Evolutionary conservation across 2,888 invertebrate species (phyloP), one percentile per base, ranked within the genome.

Genomic region (Drosophila helvetica): DNA sequence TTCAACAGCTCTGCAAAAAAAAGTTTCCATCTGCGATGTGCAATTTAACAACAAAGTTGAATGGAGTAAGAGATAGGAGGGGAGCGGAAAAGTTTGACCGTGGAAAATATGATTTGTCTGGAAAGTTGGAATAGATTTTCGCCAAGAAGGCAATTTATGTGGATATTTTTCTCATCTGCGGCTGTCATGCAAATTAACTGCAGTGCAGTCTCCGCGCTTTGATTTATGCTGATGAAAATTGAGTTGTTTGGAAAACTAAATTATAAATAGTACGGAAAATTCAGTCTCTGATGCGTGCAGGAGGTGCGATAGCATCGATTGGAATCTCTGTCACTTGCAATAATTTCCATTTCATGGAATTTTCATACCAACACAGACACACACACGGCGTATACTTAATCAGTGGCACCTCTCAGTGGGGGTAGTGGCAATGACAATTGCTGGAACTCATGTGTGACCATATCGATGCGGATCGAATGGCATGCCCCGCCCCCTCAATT

Each of bases 401-500:
- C 54, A 62, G 30, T 9, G 45, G 42, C 60, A 60, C 48, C 55
- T 54, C 50, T 9, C 12, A 27, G 8, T 25, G 33, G 33, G 15
- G 18, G n/a, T n/a, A n/a, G n/a, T n/a, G 10, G 52, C 3, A 33
- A 18, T 46, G 45, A 15, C 55, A 46, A 55, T 55, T 56, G 46
- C 19, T 22, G 30, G 30, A 15, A n/a, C 56, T 15, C 50, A 43
- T 43, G 50, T 50, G 56, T 56, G 48, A 19, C 17, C 19, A 30
- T 43, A 46, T 45, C 17, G 53, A 42, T 53, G 38, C 50, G 57
- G 42, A 73, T 70, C 65, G 65, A 69, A 53, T 43, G 53, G 18
- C 48, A 18, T 48, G 52, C 56, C 64, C 68, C 54, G 70, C 73
- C 48, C 12, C 53, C 33, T 2, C 67, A 81, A 79, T 84, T 76